Base-by-base conservation (phyloP, 2,113 vertebrate species). In the Ophiodon elongatus region DNA sequence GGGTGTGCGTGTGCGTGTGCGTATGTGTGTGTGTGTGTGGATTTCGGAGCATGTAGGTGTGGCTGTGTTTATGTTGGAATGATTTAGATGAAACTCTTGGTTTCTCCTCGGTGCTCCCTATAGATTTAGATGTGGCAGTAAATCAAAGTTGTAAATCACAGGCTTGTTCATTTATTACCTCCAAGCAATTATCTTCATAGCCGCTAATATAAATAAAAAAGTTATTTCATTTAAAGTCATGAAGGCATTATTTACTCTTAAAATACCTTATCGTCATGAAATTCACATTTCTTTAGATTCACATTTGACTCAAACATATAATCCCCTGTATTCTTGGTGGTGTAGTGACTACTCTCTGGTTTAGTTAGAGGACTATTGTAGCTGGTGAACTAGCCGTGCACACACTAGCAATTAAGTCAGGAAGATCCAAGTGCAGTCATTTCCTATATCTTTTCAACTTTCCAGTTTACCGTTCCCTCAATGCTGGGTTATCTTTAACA, bases 41-140 rank as follows among this genome's bases (percentile, higher is more conserved):
- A 23, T 64, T 39, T 73, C n/a, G 27, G 31, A 56, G 57, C 23
- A 35, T 45, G 37, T 29, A 62, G 60, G 50, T 67, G 63, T n/a
- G 57, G 15, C 25, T 59, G 59, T 73, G 72, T 77, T 76, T 59
- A 62, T 37, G 59, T 68, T 86, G 60, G 70, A 77, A 66, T 75
- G 69, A 79, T 82, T 73, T 68, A 39, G 21, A 66, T 62, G 23
- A 69, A 14, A 73, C 43, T 11, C 41, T 70, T 57, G 54, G 68
- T 45, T 62, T 70, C 41, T 65, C 43, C 52, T 37, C 0, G 14
- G 73, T 73, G 79, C 57, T 14, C 31, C 29, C 7, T 43, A 45
- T 15, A 41, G 15, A 76, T 74, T 47, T 62, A 62, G 13, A 62
- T 74, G 2, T 63, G 10, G n/a, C 39, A 41, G 52, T 66, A 60